Evolutionary conservation across 1,140 invertebrate species (phyloP).

Genomic region (Mactra quadrangularis): DNA sequence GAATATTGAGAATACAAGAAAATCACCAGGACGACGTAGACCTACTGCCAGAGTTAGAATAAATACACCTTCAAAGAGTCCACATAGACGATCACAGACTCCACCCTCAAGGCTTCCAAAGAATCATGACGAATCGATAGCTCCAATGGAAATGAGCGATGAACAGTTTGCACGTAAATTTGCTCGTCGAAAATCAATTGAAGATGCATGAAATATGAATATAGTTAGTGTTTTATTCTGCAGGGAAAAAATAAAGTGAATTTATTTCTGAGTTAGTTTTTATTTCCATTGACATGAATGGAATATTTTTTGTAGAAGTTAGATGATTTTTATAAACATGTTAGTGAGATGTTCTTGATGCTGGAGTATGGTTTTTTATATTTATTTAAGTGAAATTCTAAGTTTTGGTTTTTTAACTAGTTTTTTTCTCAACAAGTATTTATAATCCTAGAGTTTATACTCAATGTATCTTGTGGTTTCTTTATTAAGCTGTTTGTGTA

Average conservation of each 20-base stretch:
- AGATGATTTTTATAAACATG: neutral
- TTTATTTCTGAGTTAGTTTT: too few relatives aligned
- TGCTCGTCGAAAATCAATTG: slow-evolving; percentile 53
- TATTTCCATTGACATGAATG: neutral
- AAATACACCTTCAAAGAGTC: slow-evolving; percentile 47
- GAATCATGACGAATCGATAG: slow-evolving; percentile 53
- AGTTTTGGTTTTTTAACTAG: too few relatives aligned
- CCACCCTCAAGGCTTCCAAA: slow-evolving; percentile 56
- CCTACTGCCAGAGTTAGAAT: slow-evolving; percentile 5
- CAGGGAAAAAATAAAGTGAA: slow-evolving; percentile 3
- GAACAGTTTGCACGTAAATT: slow-evolving; percentile 57
- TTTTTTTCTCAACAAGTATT: too few relatives aligned
- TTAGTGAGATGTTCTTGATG: neutral
- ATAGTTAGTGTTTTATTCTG: neutral
- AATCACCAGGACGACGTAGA: slow-evolving; percentile 32
- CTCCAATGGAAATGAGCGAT: slow-evolving; percentile 57
- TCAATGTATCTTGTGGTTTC: too few relatives aligned
- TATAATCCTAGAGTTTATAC: too few relatives aligned
- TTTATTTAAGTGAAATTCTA: neutral
- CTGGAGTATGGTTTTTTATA: too few relatives aligned
- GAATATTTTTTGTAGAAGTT: neutral
- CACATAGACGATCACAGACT: slow-evolving; percentile 48
- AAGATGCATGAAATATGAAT: slow-evolving; percentile 38
- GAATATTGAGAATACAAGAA: slow-evolving; percentile 47
- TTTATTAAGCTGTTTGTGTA: too few relatives aligned